A percentile compares a stretch with the other conserved stretches of the same genome.
phyloP scores from a whole-genome alignment of 2,113 vertebrate genomes.

The Pseudorhombus dupliciocellatus region DNA sequence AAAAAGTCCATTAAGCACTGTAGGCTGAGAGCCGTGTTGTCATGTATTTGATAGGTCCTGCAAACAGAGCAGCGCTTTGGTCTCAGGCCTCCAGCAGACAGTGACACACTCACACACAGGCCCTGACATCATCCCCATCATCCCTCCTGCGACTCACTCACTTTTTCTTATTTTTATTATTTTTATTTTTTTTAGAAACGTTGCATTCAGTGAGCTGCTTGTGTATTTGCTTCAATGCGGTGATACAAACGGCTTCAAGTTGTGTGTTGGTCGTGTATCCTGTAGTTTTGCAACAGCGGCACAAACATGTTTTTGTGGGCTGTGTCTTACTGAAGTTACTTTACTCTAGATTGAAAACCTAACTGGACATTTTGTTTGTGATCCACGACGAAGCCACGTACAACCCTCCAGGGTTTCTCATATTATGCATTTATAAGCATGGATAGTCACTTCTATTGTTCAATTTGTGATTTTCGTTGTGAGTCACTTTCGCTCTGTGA shows the following conservation, averaged over 20 bases:
- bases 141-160: background rate
- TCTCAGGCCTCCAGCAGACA: constrained; percentile 73
- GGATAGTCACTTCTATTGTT: background rate
- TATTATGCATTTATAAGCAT: background rate
- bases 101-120: constrained; percentile 8
- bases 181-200: constrained; percentile 10
- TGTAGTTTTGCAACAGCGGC: too few relatives aligned
- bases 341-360: too few relatives aligned
- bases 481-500: too few relatives aligned
- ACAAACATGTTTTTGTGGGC: too few relatives aligned
- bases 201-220: background rate
- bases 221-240: background rate
- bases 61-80: constrained; percentile 95
- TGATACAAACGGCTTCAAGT: background rate
- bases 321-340: too few relatives aligned
- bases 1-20: constrained; percentile 99
- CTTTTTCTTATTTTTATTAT: too few relatives aligned
- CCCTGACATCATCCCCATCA: constrained; percentile 24
- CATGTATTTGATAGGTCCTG: constrained; percentile 94
- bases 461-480: background rate
- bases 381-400: too few relatives aligned
- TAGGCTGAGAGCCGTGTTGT: constrained; percentile 93
- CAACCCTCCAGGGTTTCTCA: too few relatives aligned
- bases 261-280: too few relatives aligned
- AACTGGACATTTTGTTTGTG: too few relatives aligned